phyloP scores from a whole-genome alignment of 2,113 vertebrate species.

The Corythaeola cristata region DNA sequence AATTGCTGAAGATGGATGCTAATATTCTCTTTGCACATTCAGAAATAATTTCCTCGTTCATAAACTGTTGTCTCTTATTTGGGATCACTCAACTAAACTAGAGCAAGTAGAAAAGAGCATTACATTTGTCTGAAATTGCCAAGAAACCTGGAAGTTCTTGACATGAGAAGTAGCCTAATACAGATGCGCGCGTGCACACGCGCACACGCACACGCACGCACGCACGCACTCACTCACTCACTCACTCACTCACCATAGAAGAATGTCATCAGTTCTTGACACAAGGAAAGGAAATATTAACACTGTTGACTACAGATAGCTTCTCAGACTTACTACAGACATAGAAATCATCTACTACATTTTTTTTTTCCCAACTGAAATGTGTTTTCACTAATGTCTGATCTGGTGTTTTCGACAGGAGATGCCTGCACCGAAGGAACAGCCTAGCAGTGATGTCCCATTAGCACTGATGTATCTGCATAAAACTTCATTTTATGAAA shows the following conservation, averaged over 20 bases:
- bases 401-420: not conserved
- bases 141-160: constrained; percentile 8
- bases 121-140: constrained; percentile 36
- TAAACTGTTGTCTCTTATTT: constrained; percentile 31
- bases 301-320: not conserved
- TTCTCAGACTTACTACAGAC: not conserved
- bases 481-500: constrained; percentile 3
- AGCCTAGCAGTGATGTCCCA: not conserved
- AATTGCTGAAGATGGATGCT: constrained; percentile 84
- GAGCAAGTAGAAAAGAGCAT: constrained; percentile 43
- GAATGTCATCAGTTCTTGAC: not conserved
- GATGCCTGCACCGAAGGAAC: not conserved
- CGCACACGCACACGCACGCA: not conserved
- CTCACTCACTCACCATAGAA: not conserved
- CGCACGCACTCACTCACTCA: not conserved
- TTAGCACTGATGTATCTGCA: not conserved
- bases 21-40: constrained; percentile 78
- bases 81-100: constrained; percentile 55
- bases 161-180: not conserved
- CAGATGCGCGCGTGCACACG: not conserved
- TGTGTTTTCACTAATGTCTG: not conserved
- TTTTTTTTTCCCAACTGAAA: not conserved
- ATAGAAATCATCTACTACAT: not conserved
- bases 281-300: not conserved
- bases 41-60: constrained; percentile 60